Conservation (phyloP, 2,797 vertebrate genomes). For the Anolis apletophallus region DNA sequence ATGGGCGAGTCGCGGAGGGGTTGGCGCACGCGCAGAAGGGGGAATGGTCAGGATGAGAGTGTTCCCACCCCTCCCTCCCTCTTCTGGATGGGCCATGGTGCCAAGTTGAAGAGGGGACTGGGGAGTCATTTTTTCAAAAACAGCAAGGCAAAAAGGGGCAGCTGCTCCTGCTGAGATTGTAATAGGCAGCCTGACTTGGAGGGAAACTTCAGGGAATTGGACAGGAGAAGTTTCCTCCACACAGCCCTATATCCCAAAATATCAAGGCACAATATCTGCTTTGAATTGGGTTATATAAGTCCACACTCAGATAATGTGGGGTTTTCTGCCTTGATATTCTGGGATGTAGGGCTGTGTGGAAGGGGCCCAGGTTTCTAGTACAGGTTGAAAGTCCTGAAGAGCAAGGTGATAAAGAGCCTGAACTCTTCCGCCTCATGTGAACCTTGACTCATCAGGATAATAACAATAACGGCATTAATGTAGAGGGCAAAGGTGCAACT, state of each 20-base stretch:
- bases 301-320: no score
- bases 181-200: neutral
- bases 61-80: neutral
- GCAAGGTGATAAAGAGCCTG: no score
- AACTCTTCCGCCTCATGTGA: no score
- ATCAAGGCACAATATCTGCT: no score
- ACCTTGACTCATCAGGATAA: neutral
- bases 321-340: no score
- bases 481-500: neutral
- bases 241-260: no score
- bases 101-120: neutral
- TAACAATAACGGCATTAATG: neutral
- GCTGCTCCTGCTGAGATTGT: neutral
- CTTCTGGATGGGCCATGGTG: neutral
- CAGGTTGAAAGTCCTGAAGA: neutral
- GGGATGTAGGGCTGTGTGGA: no score
- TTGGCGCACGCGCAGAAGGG: constrained; percentile 19
- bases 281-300: no score
- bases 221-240: no score
- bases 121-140: neutral
- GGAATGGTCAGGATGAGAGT: neutral
- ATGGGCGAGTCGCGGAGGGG: neutral
- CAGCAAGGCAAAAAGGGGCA: neutral
- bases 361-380: no score
- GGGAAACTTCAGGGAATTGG: neutral